phyloP scores from a whole-genome alignment of 2,113 vertebrate genomes.

The Semnornis frantzii region DNA sequence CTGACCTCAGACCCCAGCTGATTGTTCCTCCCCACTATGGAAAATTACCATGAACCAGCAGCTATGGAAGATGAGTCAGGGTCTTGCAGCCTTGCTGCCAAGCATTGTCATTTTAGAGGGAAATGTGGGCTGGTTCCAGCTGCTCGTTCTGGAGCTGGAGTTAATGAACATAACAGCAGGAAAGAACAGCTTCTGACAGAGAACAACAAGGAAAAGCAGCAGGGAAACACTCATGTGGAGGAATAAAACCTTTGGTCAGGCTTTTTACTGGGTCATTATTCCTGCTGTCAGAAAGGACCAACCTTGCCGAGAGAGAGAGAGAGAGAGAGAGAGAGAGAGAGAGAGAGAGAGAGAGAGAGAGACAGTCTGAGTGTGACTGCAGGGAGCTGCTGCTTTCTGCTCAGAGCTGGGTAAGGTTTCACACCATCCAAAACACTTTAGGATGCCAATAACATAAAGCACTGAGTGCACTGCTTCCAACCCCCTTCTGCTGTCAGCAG shows the following conservation, averaged over 20 bases:
- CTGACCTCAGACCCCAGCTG: too few species aligned
- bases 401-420: neutral
- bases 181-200: neutral
- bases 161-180: neutral
- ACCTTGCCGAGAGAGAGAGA: neutral
- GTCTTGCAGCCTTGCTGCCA: neutral
- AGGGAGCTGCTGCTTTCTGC: neutral
- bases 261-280: neutral
- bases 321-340: neutral
- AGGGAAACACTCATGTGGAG: neutral
- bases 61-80: neutral
- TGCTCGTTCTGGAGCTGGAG: neutral
- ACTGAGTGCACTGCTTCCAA: neutral
- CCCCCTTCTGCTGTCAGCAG: neutral
- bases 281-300: neutral
- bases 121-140: neutral
- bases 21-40: neutral
- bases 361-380: rapidly evolving
- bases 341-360: neutral
- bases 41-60: neutral
- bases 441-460: neutral
- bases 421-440: neutral
- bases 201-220: neutral
- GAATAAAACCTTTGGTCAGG: neutral
- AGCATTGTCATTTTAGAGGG: neutral